Conservation (phyloP, 1,140 invertebrate genomes). For the Nasonia longicornis region DNA sequence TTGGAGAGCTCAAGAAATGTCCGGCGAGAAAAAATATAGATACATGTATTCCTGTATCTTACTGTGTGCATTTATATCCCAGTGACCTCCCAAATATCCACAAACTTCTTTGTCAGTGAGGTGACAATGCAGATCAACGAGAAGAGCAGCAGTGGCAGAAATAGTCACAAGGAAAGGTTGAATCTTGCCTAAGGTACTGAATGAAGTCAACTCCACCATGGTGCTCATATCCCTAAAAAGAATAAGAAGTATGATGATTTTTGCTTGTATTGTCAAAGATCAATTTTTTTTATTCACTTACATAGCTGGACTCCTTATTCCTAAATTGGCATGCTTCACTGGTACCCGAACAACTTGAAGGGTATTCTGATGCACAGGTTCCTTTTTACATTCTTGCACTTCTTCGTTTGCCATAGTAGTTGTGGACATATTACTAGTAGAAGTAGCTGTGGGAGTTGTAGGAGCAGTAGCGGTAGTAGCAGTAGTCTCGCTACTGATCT, state of each 20-base stretch:
- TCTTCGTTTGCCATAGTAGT: background rate
- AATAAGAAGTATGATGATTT: constrained; percentile 39
- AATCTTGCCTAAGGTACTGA: constrained; percentile 87
- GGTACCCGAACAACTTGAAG: constrained; percentile 62
- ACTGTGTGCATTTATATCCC: constrained; percentile 96
- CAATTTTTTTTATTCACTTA: constrained; percentile 41
- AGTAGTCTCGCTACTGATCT: constrained; percentile 26
- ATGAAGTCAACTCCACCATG: constrained; percentile 88
- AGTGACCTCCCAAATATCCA: constrained; percentile 93
- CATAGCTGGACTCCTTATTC: constrained; percentile 68
- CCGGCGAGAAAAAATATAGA: background rate
- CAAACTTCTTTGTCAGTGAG: constrained; percentile 91
- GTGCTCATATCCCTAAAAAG: constrained; percentile 85
- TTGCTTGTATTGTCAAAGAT: constrained; percentile 2
- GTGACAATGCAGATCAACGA: constrained; percentile 95
- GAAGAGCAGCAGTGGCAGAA: constrained; percentile 86
- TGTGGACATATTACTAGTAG: background rate
- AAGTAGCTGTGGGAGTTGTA: background rate
- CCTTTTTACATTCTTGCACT: constrained; percentile 40
- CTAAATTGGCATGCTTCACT: constrained; percentile 68
- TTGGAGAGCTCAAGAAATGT: background rate
- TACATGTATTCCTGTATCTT: constrained; percentile 61
- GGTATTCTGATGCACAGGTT: constrained; percentile 16
- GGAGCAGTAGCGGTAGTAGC: background rate
- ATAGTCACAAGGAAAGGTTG: constrained; percentile 93